Evolutionary conservation across 2,888 invertebrate species (phyloP).

Genomic region (Pantelozetes paolii): DNA sequence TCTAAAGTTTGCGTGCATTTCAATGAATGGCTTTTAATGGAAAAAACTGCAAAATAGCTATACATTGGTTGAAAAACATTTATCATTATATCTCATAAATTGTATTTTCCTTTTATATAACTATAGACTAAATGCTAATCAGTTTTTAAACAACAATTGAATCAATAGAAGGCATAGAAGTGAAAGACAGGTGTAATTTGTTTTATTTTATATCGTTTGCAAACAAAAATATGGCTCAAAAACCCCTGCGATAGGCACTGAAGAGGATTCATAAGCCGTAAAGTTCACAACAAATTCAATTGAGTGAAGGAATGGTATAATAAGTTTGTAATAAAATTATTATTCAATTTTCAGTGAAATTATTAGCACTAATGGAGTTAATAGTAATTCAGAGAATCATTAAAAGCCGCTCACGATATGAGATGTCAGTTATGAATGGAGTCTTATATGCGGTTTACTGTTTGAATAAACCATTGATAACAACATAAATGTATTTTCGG

Average conservation of each 20-base stretch:
- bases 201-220: slow-evolving; percentile 10
- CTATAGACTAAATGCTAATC: slow-evolving; percentile 21
- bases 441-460: neutral
- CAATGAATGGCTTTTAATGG: slow-evolving; percentile 1
- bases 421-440: neutral
- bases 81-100: slow-evolving; percentile 28
- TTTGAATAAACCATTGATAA: too few relatives aligned
- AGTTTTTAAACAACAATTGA: slow-evolving; percentile 16
- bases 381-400: neutral
- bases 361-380: neutral
- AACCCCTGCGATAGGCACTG: too few relatives aligned
- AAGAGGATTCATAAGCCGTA: too few relatives aligned
- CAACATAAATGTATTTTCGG: too few relatives aligned
- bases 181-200: neutral
- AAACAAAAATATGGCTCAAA: too few relatives aligned
- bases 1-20: slow-evolving; percentile 35
- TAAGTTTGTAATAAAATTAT: neutral
- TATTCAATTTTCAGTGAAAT: neutral
- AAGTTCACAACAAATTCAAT: too few relatives aligned
- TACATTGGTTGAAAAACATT: slow-evolving; percentile 24
- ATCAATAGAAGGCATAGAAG: neutral
- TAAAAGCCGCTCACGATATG: neutral
- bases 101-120: neutral
- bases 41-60: slow-evolving; percentile 25
- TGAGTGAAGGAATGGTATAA: too few relatives aligned